phyloP scores from a whole-genome alignment of 1,140 invertebrate species.

The Pristionchus pacificus region DNA sequence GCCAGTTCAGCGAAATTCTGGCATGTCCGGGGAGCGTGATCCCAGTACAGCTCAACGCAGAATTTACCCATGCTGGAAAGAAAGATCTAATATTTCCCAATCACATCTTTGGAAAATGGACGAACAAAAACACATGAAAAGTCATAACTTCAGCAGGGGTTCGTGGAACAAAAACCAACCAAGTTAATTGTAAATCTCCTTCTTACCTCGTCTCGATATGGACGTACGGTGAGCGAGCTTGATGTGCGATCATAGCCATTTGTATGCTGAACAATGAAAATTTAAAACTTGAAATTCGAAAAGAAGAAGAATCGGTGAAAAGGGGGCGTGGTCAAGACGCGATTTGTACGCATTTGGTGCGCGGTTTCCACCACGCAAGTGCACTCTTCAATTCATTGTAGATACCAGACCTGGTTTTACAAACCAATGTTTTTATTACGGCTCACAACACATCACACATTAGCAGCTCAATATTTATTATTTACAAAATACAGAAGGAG shows the following conservation, averaged over 20 bases:
- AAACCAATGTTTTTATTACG: too few relatives aligned
- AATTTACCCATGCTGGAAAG: slow-evolving; percentile 82
- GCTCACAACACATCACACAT: too few relatives aligned
- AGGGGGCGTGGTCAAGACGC: too few relatives aligned
- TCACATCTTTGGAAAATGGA: neutral
- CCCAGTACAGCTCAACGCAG: slow-evolving; percentile 90
- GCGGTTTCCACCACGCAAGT: too few relatives aligned
- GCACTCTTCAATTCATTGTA: too few relatives aligned
- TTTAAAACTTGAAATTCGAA: neutral
- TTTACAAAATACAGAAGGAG: too few relatives aligned
- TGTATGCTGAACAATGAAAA: too few relatives aligned
- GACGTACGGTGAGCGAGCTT: neutral
- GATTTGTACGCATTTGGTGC: too few relatives aligned
- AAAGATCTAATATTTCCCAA: neutral
- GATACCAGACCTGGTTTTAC: too few relatives aligned
- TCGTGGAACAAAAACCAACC: too few relatives aligned
- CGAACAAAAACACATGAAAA: neutral
- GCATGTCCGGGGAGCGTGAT: slow-evolving; percentile 89
- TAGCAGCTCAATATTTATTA: too few relatives aligned
- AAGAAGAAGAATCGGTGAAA: neutral
- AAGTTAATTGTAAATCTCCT: too few relatives aligned
- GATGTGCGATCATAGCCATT: neutral
- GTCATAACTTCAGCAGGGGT: neutral
- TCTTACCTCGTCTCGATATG: neutral
- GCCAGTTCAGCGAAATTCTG: slow-evolving; percentile 90